Evolutionary conservation across 2,888 invertebrate species (phyloP).

Genomic region (Schizaphis graminum): DNA sequence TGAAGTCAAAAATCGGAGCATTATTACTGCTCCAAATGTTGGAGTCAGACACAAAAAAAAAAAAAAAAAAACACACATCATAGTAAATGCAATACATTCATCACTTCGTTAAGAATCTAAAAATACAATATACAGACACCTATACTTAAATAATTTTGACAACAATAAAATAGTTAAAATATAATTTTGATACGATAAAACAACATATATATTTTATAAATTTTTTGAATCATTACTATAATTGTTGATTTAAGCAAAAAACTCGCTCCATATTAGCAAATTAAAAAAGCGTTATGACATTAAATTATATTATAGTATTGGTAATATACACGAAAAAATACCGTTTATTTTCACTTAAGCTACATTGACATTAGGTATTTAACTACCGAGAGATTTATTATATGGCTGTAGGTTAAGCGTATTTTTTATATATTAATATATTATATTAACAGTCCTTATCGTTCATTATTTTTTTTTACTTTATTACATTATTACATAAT

Average conservation of each 20-base stretch:
- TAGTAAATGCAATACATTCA: too few relatives aligned
- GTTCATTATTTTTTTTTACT: constrained; percentile 7
- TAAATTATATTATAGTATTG: neutral
- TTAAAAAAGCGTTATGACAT: neutral
- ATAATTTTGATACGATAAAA: neutral
- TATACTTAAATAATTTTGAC: neutral
- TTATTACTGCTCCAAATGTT: too few relatives aligned
- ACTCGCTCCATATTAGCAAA: neutral
- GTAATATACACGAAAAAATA: neutral
- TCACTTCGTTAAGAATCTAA: too few relatives aligned
- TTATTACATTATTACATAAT: neutral
- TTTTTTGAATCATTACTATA: neutral
- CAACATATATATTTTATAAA: neutral
- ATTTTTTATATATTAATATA: neutral
- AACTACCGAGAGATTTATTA: neutral
- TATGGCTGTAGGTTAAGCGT: neutral
- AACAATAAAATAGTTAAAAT: neutral
- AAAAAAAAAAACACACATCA: too few relatives aligned
- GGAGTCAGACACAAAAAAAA: too few relatives aligned
- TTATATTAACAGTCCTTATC: neutral
- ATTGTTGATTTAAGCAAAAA: neutral
- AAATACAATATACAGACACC: neutral
- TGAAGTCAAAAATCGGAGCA: too few relatives aligned
- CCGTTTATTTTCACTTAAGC: neutral
- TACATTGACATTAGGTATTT: neutral